Evolutionary conservation across 2,797 vertebrate species (phyloP).

Genomic region (Xenentodon cancila): DNA sequence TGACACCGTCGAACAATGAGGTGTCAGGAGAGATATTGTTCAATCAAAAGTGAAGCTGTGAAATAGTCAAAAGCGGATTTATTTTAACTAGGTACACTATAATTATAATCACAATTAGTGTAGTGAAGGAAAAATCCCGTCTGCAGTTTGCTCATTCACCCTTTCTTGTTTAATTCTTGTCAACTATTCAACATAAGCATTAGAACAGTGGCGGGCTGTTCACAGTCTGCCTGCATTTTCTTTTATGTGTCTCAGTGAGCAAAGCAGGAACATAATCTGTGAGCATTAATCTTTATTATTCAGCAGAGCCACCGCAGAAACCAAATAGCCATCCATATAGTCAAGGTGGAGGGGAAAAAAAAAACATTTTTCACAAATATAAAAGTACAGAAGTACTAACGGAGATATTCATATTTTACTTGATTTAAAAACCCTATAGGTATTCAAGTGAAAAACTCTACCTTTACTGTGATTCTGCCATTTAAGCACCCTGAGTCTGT

Average conservation of each 20-base stretch:
- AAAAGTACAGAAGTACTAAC: slow-evolving; percentile 56
- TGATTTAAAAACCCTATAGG: slow-evolving; percentile 15
- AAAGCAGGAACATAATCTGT: slow-evolving; percentile 56
- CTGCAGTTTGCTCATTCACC: slow-evolving; percentile 31
- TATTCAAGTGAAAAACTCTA: slow-evolving; percentile 11
- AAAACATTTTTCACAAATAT: slow-evolving; percentile 35
- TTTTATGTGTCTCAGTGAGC: slow-evolving; percentile 58
- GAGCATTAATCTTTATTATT: slow-evolving; percentile 74
- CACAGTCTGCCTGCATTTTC: slow-evolving; percentile 42
- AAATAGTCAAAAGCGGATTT: slow-evolving; percentile 30
- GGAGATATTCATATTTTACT: slow-evolving; percentile 40
- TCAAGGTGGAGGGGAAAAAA: slow-evolving; percentile 55
- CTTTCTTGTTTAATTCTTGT: slow-evolving; percentile 44
- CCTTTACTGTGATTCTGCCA: slow-evolving; percentile 10
- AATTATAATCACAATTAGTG: slow-evolving; percentile 39
- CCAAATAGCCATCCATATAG: slow-evolving; percentile 53
- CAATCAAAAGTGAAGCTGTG: slow-evolving; percentile 8
- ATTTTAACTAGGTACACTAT: slow-evolving; percentile 27
- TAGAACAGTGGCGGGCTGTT: slow-evolving; percentile 45
- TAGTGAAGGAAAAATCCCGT: slow-evolving; percentile 42
- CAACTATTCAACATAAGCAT: slow-evolving; percentile 42
- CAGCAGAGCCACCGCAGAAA: slow-evolving; percentile 51
- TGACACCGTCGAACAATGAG: slow-evolving; percentile 5
- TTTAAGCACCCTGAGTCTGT: slow-evolving; percentile 19
- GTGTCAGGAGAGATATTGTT: slow-evolving; percentile 9